Percentiles rank a stretch among this genome's conserved stretches.
These are phyloP conservation scores for Amia ocellicauda DNA, from an alignment of 2,113 vertebrate genomes.

Conservation along the genomic window DNA sequence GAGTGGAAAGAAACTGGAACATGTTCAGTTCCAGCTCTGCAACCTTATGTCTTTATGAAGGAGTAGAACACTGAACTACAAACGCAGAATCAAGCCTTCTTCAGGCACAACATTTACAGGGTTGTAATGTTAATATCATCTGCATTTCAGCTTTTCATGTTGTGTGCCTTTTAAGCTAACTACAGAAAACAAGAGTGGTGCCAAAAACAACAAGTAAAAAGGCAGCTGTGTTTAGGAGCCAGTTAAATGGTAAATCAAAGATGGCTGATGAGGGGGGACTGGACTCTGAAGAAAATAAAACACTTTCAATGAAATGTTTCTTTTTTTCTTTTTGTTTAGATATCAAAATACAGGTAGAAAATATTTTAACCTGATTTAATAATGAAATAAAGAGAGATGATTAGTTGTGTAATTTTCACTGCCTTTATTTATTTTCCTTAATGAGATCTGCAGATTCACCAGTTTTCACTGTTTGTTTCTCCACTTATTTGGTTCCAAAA, in stretches of 20 bases:
- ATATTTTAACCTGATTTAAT: too few species aligned
- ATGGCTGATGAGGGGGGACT: conserved; percentile 48
- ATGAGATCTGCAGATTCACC: too few species aligned
- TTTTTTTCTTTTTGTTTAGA: too few species aligned
- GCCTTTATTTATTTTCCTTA: too few species aligned
- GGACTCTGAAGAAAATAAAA: background rate
- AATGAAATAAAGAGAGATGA: too few species aligned
- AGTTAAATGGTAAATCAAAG: conserved; percentile 60
- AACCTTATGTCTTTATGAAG: conserved; percentile 54
- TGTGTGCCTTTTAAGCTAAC: conserved; percentile 47
- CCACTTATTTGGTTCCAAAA: too few species aligned
- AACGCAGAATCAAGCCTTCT: background rate
- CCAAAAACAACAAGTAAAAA: conserved; percentile 64
- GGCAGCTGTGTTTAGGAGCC: conserved; percentile 62
- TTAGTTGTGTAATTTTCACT: too few species aligned
- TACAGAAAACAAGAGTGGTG: conserved; percentile 52
- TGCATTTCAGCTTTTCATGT: conserved; percentile 51
- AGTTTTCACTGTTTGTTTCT: too few species aligned
- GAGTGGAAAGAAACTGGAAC: conserved; percentile 52
- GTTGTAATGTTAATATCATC: conserved; percentile 47
- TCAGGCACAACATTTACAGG: conserved; percentile 23
- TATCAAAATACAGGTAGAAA: too few species aligned
- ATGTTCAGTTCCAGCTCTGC: conserved; percentile 54
- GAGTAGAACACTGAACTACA: conserved; percentile 13
- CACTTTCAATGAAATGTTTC: too few species aligned